A percentile compares a stretch with the other conserved stretches of the same genome.
Conservation (phyloP, 2,888 invertebrate genomes). For the Nephrotoma appendiculata region DNA sequence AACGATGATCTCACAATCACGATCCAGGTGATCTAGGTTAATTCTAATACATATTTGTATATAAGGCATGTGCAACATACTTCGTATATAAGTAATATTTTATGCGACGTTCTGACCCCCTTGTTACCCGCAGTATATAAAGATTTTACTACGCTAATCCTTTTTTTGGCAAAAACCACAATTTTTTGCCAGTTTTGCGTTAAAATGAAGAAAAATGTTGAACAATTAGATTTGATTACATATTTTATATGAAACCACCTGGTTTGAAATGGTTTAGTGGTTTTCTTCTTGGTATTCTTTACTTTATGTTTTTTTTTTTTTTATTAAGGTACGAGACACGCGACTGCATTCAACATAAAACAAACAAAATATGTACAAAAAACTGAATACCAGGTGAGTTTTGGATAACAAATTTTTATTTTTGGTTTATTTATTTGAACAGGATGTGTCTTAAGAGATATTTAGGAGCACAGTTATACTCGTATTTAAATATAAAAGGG, state of each 20-base stretch:
- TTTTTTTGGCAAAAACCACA: neutral
- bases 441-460: neutral
- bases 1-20: neutral
- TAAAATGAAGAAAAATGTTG: neutral
- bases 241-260: neutral
- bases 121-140: neutral
- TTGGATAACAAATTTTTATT: neutral
- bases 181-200: neutral
- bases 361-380: neutral
- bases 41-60: neutral
- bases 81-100: neutral
- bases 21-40: neutral
- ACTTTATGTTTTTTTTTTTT: neutral
- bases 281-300: neutral
- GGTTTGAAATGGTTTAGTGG: neutral
- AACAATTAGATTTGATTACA: neutral
- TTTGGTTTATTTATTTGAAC: neutral
- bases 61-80: neutral
- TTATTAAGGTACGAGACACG: neutral
- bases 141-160: neutral
- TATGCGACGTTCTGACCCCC: neutral
- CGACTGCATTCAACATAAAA: neutral
- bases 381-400: neutral
- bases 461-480: neutral
- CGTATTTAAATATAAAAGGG: neutral